phyloP scores from a whole-genome alignment of 2,888 invertebrate genomes.

The Eilema depressum region DNA sequence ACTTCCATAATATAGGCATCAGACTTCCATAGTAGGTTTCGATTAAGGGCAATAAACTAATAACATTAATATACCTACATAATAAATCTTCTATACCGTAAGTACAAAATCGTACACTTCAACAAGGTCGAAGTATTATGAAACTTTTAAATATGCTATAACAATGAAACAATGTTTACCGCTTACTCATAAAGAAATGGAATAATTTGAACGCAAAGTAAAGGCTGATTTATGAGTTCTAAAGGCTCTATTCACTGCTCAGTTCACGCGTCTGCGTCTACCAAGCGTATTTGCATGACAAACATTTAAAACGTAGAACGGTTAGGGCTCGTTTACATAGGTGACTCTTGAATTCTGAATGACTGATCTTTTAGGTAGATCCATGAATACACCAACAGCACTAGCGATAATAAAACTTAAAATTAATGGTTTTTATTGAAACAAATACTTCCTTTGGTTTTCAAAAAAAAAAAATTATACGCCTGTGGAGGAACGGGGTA shows the following conservation, averaged over 20 bases:
- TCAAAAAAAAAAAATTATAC: no score
- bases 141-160: slow-evolving; percentile 27
- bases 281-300: slow-evolving; percentile 65
- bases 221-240: slow-evolving; percentile 55
- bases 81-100: neutral
- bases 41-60: neutral
- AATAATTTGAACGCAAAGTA: slow-evolving; percentile 52
- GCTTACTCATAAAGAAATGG: slow-evolving; percentile 40
- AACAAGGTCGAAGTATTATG: slow-evolving; percentile 25
- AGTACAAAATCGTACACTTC: neutral
- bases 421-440: no score
- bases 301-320: slow-evolving; percentile 54
- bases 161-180: slow-evolving; percentile 30
- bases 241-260: slow-evolving; percentile 46
- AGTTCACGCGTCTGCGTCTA: slow-evolving; percentile 58
- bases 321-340: slow-evolving; percentile 25
- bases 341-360: neutral
- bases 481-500: no score
- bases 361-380: neutral
- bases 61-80: neutral
- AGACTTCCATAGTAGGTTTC: no score
- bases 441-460: no score
- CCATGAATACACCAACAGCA: neutral
- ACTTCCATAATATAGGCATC: no score
- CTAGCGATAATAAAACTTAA: no score